Percentiles rank a stretch among this genome's conserved stretches.
phyloP scores from a whole-genome alignment of 2,888 invertebrate genomes.

The Lutraria lutraria region DNA sequence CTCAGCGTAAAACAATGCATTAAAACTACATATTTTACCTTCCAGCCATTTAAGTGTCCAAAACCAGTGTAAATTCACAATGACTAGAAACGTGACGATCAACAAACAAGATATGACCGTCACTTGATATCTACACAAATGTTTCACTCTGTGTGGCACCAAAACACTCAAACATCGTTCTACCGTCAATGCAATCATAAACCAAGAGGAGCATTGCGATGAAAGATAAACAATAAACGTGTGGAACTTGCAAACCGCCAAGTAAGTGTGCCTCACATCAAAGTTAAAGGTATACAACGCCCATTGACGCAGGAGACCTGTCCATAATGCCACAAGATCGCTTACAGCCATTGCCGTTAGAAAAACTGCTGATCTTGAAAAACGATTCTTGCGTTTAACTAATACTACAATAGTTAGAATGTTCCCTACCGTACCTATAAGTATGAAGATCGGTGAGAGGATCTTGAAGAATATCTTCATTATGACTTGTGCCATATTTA shows the following conservation, averaged over 20 bases:
- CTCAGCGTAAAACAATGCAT: background rate
- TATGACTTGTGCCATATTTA: background rate
- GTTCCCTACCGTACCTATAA: conserved; percentile 76
- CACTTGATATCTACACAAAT: conserved; percentile 60
- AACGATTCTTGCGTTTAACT: conserved; percentile 57
- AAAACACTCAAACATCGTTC: conserved; percentile 75
- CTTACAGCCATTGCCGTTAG: conserved; percentile 67
- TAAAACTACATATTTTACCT: background rate
- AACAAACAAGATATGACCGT: conserved; percentile 46
- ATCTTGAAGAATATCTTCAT: conserved; percentile 41
- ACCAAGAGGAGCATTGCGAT: conserved; percentile 75
- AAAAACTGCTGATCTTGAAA: conserved; percentile 71
- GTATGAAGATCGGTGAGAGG: conserved; percentile 70
- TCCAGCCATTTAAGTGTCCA: background rate
- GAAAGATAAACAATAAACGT: conserved; percentile 71
- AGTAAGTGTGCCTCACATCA: conserved; percentile 62
- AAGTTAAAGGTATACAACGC: conserved; percentile 35
- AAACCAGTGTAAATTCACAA: background rate
- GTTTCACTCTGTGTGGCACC: conserved; percentile 69
- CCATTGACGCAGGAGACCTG: conserved; percentile 72
- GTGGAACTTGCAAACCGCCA: conserved; percentile 69
- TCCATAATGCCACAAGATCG: conserved; percentile 72
- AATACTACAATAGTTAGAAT: conserved; percentile 70
- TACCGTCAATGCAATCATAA: conserved; percentile 75
- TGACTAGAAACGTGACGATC: conserved; percentile 50